Conservation (phyloP, 2,113 vertebrate species). For the Cyanoliseus patagonus region DNA sequence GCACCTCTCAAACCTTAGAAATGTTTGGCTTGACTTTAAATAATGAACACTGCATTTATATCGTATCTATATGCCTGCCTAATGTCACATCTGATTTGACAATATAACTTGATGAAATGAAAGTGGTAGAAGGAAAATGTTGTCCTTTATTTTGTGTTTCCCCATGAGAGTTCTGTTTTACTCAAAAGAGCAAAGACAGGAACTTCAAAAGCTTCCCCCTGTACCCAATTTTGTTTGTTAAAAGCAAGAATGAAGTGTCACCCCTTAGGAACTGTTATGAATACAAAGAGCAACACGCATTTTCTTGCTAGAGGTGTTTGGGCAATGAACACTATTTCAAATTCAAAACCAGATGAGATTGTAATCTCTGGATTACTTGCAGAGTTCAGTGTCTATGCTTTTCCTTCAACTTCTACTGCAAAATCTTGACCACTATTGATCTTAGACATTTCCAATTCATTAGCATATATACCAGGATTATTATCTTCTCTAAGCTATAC, state of each 20-base stretch:
- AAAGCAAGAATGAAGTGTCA: background rate
- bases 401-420: background rate
- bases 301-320: background rate
- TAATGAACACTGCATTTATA: background rate
- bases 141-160: background rate
- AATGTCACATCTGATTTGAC: background rate
- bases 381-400: background rate
- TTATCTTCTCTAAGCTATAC: background rate
- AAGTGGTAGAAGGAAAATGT: background rate
- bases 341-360: background rate
- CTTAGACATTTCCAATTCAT: background rate
- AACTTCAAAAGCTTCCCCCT: rapidly evolving
- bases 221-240: background rate
- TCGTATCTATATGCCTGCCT: background rate
- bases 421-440: background rate
- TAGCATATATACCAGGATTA: background rate
- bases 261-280: background rate
- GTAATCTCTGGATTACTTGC: background rate
- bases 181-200: background rate
- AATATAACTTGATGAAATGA: background rate
- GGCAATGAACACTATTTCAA: background rate
- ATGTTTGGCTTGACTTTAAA: background rate
- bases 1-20: background rate
- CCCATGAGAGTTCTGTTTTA: background rate
- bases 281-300: background rate